Base-by-base conservation (phyloP, 2,113 vertebrate genomes). In the Chloroceryle aenea region DNA sequence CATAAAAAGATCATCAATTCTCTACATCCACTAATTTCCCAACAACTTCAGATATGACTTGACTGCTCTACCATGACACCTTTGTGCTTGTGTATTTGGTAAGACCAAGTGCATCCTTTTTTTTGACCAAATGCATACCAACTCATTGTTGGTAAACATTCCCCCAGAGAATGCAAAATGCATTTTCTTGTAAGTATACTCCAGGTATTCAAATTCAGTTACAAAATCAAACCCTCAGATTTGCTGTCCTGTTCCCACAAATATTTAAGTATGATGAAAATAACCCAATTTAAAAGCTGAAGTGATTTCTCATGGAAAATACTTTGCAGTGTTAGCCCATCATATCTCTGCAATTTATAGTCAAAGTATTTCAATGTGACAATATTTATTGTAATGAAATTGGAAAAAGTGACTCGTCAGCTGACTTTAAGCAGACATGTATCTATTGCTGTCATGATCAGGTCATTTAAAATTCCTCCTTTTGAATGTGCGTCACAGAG, bases 361-460 rank as follows among this genome's bases (percentile, higher is more conserved):
- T 47, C 45, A 59, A 40, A 36, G 7, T 52, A 67, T 55, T 87
- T 82, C 38, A 40, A 17, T 6, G 38, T 34, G 83, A 66, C 58
- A 72, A 42, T 52, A 93, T 83, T 93, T 94, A 90, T 62, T 74
- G 48, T 7, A 1, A 78, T 16, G 72, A 91, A 96, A 87, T 52
- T 94, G 93, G 83, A 90, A 95, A 96, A 94, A 96, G 68, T 91
- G 94, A 97, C 94, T 56, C 6, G 1, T 94, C 84, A 75, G 67
- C 59, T 94, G 90, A 96, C 74, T 93, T 89, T 23, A 73, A 59
- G n/a, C 68, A 79, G 93, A 83, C n/a, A 42, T 1, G 13, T 84
- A 73, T 93, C 71, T 53, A 55, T 48, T 89, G 75, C 81, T 64
- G 72, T 13, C 78, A 42, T 36, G 71, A 63, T 85, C 80, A 38